Percentiles rank a stretch among this genome's conserved stretches.
phyloP scores from a whole-genome alignment of 2,113 vertebrate genomes.

The Lagopus muta region DNA sequence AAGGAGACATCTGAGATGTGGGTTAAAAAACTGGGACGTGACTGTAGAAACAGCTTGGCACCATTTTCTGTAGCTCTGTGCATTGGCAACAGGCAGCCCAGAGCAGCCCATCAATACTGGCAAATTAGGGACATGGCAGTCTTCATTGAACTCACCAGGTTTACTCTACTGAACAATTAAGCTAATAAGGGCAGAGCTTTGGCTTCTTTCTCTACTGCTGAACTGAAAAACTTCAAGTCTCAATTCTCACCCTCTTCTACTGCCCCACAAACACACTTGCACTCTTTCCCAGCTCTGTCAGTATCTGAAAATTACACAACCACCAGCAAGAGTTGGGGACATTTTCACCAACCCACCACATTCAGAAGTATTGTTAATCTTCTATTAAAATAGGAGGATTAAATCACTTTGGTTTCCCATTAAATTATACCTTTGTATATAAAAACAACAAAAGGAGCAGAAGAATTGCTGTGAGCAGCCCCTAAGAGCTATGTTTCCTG shows the following conservation, averaged over 20 bases:
- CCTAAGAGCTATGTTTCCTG: not conserved
- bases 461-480: not conserved
- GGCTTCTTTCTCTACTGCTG: not conserved
- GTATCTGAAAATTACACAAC: not conserved
- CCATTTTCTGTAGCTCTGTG: not conserved
- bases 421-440: not conserved
- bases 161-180: not conserved
- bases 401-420: not conserved
- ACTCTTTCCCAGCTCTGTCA: not conserved
- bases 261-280: accelerated
- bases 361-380: not conserved
- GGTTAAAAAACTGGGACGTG: not conserved
- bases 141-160: not conserved
- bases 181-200: not conserved
- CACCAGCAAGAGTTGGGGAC: accelerated
- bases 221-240: not conserved
- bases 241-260: not conserved
- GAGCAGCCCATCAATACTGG: not conserved
- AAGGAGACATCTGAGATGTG: not conserved
- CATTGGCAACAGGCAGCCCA: not conserved
- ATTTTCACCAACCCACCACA: not conserved
- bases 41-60: not conserved
- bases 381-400: not conserved
- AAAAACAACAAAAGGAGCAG: not conserved
- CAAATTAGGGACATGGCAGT: not conserved